Percentiles rank a stretch among this genome's conserved stretches.
These are phyloP conservation scores for Gobio gobio DNA, from an alignment of 2,113 vertebrate species.

Conservation along the genomic window DNA sequence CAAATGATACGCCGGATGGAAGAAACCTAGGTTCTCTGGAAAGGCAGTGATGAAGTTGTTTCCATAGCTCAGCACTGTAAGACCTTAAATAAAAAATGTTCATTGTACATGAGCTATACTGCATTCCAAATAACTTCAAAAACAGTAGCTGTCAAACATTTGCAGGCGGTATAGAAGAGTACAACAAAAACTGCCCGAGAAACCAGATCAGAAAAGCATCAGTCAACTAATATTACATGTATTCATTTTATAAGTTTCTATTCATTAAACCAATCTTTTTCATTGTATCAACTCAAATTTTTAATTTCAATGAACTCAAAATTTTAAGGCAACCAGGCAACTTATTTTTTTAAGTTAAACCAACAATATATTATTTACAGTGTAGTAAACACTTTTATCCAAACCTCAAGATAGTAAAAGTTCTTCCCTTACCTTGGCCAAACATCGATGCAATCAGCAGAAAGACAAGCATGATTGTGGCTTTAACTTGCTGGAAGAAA, in stretches of 20 bases:
- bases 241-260: neutral
- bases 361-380: too few relatives aligned
- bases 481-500: neutral
- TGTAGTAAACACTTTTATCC: neutral
- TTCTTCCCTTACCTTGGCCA: constrained; percentile 28
- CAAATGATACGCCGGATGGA: fast-evolving
- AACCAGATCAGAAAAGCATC: neutral
- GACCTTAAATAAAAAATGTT: constrained; percentile 14
- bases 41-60: constrained; percentile 62
- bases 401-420: neutral
- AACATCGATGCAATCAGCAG: constrained; percentile 23
- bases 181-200: neutral
- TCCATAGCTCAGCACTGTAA: constrained; percentile 41
- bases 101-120: neutral
- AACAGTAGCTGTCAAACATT: neutral
- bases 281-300: too few relatives aligned
- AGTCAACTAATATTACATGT: neutral
- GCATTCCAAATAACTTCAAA: neutral
- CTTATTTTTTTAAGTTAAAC: too few relatives aligned
- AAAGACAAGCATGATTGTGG: constrained; percentile 34
- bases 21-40: constrained; percentile 75
- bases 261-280: too few relatives aligned
- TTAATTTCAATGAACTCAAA: too few relatives aligned
- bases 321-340: too few relatives aligned
- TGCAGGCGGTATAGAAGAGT: neutral